Conservation (phyloP, 2,113 vertebrate species). For the Ploceus nigricollis region DNA sequence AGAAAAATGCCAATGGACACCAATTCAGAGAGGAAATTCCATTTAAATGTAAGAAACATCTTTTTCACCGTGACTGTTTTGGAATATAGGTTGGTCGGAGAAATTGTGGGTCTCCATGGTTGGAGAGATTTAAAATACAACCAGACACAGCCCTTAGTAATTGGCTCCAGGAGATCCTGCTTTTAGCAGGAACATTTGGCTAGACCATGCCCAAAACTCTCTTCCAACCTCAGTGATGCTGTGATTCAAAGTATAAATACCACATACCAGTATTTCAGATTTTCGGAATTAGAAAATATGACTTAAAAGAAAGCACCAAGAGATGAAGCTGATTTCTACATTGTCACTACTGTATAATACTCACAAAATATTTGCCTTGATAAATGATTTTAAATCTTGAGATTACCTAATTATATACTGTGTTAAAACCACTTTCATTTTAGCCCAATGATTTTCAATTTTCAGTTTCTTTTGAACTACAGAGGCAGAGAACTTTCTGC, state of each 20-base stretch:
- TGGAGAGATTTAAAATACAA: not conserved
- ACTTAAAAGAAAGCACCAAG: not conserved
- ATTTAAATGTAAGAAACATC: not conserved
- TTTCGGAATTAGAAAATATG: not conserved
- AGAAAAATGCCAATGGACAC: not conserved
- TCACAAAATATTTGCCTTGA: not conserved
- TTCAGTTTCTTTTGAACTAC: not conserved
- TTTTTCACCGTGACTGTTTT: not conserved
- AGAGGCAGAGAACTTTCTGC: not conserved
- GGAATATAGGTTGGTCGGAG: not conserved
- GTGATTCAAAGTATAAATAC: not conserved
- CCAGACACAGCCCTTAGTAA: not conserved
- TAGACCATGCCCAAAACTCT: not conserved
- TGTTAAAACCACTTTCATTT: not conserved
- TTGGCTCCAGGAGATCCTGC: not conserved
- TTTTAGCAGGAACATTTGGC: not conserved
- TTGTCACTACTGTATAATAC: not conserved
- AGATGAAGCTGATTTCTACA: not conserved
- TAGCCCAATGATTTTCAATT: not conserved
- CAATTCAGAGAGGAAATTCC: not conserved
- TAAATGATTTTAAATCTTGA: not conserved
- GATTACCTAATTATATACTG: not conserved
- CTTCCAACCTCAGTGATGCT: not conserved
- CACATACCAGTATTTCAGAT: not conserved
- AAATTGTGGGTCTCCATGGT: not conserved